Percentiles rank a stretch among this genome's conserved stretches.
phyloP scores from a whole-genome alignment of 2,113 vertebrate genomes.

The Engystomops pustulosus region DNA sequence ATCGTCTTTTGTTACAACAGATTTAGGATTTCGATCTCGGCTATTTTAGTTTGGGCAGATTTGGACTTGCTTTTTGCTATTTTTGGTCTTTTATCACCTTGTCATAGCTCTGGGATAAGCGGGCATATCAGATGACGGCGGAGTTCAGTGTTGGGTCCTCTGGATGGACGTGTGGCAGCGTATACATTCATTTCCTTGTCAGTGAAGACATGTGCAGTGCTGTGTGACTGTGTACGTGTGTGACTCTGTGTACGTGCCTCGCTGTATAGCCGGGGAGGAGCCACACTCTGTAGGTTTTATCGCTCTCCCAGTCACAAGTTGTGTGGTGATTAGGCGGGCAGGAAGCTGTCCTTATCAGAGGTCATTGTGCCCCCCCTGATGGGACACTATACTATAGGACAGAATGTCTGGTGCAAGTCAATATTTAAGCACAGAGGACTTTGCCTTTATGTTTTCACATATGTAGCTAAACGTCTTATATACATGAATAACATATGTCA shows the following conservation, averaged over 20 bases:
- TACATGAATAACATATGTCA: no score
- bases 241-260: conserved; percentile 54
- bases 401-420: not conserved
- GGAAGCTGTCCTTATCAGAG: conserved; percentile 53
- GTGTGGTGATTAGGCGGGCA: conserved; percentile 35
- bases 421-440: not conserved
- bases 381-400: not conserved
- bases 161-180: not conserved
- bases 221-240: conserved; percentile 38
- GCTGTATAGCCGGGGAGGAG: conserved; percentile 48
- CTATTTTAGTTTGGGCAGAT: no score
- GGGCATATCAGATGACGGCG: not conserved
- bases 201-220: not conserved
- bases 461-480: no score
- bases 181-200: not conserved
- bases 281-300: conserved; percentile 24
- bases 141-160: not conserved
- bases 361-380: conserved; percentile 24
- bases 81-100: no score
- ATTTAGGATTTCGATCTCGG: no score
- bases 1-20: no score
- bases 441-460: no score
- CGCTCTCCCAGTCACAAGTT: conserved; percentile 44
- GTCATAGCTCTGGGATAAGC: no score
- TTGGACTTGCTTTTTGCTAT: no score